Percentiles rank a stretch among this genome's conserved stretches.
Evolutionary conservation across 2,113 vertebrate species (phyloP).

Genomic region (Paratilapia polleni): DNA sequence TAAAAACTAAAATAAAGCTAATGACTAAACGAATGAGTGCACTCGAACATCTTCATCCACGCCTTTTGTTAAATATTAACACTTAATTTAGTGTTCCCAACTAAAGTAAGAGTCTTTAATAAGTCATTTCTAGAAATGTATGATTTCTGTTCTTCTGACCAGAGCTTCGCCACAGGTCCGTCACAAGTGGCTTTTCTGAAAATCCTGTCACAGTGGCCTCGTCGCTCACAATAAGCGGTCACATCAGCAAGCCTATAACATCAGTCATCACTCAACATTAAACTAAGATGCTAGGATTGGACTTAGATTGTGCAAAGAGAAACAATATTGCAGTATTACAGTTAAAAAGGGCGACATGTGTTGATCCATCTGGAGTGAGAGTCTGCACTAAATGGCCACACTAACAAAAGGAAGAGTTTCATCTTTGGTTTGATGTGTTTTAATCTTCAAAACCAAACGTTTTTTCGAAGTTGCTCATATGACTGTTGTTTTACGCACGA

Average conservation of each 20-base stretch:
- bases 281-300: background rate
- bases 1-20: background rate
- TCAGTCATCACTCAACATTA: background rate
- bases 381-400: background rate
- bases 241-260: background rate
- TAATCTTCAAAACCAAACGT: slow-evolving; percentile 11
- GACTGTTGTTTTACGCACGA: slow-evolving; percentile 64
- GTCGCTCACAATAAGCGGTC: background rate
- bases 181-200: background rate
- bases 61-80: background rate
- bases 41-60: background rate
- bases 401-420: background rate
- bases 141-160: background rate
- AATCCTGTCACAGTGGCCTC: background rate
- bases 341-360: background rate
- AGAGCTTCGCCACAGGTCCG: no score
- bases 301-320: background rate
- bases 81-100: background rate
- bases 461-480: slow-evolving; percentile 20
- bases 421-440: background rate
- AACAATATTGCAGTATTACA: background rate
- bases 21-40: background rate
- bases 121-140: no score
- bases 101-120: background rate
- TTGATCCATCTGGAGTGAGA: background rate